A percentile compares a stretch with the other conserved stretches of the same genome.
phyloP scores from a whole-genome alignment of 2,888 invertebrate genomes.

The Epirrhoe tristata region DNA sequence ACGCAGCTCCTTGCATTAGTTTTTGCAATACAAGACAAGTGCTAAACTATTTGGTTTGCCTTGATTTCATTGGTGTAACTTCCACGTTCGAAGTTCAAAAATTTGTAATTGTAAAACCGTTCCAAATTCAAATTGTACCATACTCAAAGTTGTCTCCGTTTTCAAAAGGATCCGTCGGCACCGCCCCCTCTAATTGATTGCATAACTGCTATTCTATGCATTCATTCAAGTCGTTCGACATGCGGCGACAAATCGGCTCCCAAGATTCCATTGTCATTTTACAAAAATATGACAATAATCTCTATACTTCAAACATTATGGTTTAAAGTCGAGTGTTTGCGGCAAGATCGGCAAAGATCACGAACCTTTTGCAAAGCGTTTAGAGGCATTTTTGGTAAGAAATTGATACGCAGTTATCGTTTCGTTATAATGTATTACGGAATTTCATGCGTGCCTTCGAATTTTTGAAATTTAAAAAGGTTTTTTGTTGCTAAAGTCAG shows the following conservation, averaged over 20 bases:
- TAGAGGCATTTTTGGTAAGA: conserved; percentile 49
- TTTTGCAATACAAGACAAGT: no score
- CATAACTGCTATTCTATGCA: conserved; percentile 67
- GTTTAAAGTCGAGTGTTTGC: conserved; percentile 1
- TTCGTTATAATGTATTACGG: conserved; percentile 69
- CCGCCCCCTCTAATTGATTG: conserved; percentile 81
- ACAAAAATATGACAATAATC: conserved; percentile 10
- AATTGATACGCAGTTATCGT: conserved; percentile 68
- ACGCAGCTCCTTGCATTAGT: no score
- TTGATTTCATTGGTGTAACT: no score
- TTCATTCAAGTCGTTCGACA: conserved; percentile 70
- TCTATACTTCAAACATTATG: background rate
- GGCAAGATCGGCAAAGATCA: conserved; percentile 31
- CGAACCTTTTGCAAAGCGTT: conserved; percentile 41
- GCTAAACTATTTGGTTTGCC: no score
- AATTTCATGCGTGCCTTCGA: conserved; percentile 78
- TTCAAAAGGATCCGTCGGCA: conserved; percentile 53
- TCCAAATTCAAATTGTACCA: conserved; percentile 14
- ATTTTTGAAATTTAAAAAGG: conserved; percentile 40
- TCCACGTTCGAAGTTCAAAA: background rate
- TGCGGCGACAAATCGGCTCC: conserved; percentile 78
- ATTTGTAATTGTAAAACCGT: background rate
- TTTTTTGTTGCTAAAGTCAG: conserved; percentile 55
- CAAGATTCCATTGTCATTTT: conserved; percentile 52
- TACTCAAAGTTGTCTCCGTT: conserved; percentile 46